phyloP scores from a whole-genome alignment of 2,113 vertebrate species.

The Tetrao urogallus region DNA sequence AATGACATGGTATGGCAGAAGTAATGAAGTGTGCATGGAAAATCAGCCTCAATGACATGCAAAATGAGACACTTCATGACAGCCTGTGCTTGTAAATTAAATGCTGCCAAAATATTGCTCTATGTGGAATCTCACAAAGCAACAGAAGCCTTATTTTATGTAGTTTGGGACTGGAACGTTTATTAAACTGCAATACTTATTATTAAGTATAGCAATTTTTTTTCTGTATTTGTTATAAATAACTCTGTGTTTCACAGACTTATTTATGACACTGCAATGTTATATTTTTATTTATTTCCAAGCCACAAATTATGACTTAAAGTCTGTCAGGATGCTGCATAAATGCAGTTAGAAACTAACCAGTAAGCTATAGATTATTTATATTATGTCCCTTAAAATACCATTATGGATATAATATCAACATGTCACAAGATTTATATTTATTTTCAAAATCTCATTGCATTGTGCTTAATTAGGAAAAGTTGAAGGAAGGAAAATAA shows the following conservation, averaged over 20 bases:
- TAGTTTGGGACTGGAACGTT: neutral
- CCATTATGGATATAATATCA: neutral
- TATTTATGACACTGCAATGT: neutral
- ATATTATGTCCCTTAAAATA: neutral
- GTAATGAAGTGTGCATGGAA: constrained; percentile 57
- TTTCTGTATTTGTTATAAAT: neutral
- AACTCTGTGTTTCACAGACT: neutral
- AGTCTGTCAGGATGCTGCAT: neutral
- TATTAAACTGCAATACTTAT: neutral
- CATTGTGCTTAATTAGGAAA: neutral
- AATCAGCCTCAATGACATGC: constrained; percentile 35
- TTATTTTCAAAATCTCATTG: neutral
- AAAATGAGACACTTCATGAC: constrained; percentile 53
- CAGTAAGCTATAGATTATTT: neutral
- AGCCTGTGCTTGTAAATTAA: constrained; percentile 55
- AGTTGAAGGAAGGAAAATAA: neutral
- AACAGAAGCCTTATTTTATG: constrained; percentile 18
- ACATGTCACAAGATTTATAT: neutral
- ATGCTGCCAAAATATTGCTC: constrained; percentile 47
- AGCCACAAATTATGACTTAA: neutral
- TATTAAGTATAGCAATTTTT: neutral
- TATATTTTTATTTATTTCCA: neutral
- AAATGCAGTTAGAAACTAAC: neutral
- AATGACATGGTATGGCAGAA: constrained; percentile 53
- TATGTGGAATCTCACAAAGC: constrained; percentile 18